Evolutionary conservation across 2,113 vertebrate genomes (phyloP), one percentile per base, ranked within the genome.

Genomic region (Caracal caracal): DNA sequence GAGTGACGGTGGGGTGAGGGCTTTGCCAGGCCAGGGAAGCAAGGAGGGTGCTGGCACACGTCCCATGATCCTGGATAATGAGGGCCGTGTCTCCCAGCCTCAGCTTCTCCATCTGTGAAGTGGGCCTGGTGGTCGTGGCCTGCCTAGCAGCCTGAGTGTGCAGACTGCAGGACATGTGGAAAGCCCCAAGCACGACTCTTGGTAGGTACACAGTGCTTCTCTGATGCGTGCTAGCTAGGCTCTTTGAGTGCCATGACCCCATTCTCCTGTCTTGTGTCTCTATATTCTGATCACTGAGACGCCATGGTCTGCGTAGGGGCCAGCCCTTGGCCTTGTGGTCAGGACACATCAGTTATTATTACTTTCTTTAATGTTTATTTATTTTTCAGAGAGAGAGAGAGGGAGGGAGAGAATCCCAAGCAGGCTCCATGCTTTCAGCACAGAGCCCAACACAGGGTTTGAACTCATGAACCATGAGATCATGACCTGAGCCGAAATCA

Each of bases 1-100:
- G 78, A 28, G 49, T 59, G 82, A 51, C 0, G 0, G 28, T 49
- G 56, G 26, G 28, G 35, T 6, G 26, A 73, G 40, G 78, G n/a
- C 17, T 5, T 28, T 6, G 8, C 78, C 1, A 15, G 75, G 47
- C 3, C 17, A 24, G 61, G 59, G 43, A 33, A 24, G 59, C 61
- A 0, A 3, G 0, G 35, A 37, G 35, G 17, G 8, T 1, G 0
- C 61, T 3, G 1, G 49, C 71, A 47, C 3, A 5, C 26, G 49
- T 13, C 15, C 12, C 16, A 0, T 2, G 66, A n/a, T 17, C 85
- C 85, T 79, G 71, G 5, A 0, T 15, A 26, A 13, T 30, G 71
- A 40, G 63, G 40, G 13, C 3, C 20, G 81, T 15, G 51, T 88
- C 28, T 80, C 9, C 19, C 5, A 13, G 24, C 78, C 35, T 88